Evolutionary conservation across 1,140 invertebrate species (phyloP).

Genomic region (Camponotus floridanus): DNA sequence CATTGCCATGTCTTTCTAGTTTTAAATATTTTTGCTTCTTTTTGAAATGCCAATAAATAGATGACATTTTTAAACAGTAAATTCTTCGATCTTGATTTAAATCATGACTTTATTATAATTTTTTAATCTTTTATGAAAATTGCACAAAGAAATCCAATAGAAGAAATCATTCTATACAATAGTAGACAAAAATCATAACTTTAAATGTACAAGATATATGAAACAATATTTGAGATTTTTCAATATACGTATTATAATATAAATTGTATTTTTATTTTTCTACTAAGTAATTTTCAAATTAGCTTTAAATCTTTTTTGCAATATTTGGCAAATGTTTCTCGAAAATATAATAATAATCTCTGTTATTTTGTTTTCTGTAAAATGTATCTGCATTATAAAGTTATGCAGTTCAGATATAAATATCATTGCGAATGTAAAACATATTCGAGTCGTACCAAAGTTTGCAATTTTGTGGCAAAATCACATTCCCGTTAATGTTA

Average conservation of each 20-base stretch:
- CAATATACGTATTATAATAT: neutral
- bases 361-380: conserved; percentile 11
- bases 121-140: neutral
- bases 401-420: neutral
- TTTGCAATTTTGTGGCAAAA: conserved; percentile 45
- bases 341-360: neutral
- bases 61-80: too few species aligned
- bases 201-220: too few species aligned
- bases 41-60: too few species aligned
- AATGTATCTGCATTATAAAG: neutral
- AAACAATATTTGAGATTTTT: neutral
- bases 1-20: too few species aligned
- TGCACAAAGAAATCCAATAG: neutral
- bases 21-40: too few species aligned
- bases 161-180: too few species aligned
- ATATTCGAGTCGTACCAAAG: neutral
- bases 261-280: neutral
- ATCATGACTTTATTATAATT: conserved; percentile 6
- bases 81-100: conserved; percentile 42
- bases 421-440: neutral
- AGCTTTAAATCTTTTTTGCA: neutral
- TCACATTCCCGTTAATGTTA: conserved; percentile 55
- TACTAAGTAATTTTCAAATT: neutral
- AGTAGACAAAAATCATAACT: too few species aligned
- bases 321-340: neutral